These are phyloP conservation scores for Dipodomys merriami DNA, from an alignment of 2,113 vertebrate genomes.

Conservation along the genomic window DNA sequence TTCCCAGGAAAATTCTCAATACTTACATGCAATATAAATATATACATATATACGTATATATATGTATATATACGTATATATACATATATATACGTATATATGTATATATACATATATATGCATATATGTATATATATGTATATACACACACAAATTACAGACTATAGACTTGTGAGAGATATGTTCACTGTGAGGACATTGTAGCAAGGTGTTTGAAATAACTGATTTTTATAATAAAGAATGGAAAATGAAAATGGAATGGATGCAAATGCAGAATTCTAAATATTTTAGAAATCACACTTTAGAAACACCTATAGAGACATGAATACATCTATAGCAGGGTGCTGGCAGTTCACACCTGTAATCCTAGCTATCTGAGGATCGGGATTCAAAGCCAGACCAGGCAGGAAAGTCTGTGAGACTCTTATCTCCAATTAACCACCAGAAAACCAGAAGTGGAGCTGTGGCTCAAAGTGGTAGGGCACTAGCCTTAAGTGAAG, in stretches of 20 bases:
- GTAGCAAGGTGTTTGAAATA: not conserved
- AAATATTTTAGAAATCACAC: constrained; percentile 7
- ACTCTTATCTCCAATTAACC: too few relatives aligned
- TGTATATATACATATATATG: too few relatives aligned
- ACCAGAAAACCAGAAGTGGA: too few relatives aligned
- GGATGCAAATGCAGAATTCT: constrained; percentile 12
- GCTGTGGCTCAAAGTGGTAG: too few relatives aligned
- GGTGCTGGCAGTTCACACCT: not conserved
- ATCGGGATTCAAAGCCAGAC: too few relatives aligned
- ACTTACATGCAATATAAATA: too few relatives aligned
- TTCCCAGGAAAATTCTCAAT: constrained; percentile 39
- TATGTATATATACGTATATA: too few relatives aligned
- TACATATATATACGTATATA: too few relatives aligned
- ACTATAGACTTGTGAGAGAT: not conserved
- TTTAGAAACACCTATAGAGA: constrained; percentile 7
- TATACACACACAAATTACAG: not conserved
- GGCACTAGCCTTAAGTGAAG: too few relatives aligned
- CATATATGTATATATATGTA: too few relatives aligned
- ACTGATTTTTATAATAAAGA: not conserved
- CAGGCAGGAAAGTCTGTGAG: too few relatives aligned
- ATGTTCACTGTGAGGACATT: not conserved
- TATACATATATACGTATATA: too few relatives aligned
- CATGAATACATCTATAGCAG: constrained; percentile 3
- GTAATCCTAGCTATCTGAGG: not conserved
- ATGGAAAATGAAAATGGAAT: not conserved